Evolutionary conservation across 2,113 vertebrate genomes (phyloP), one percentile per base, ranked within the genome.

Genomic region (Nesogale talazaci): DNA sequence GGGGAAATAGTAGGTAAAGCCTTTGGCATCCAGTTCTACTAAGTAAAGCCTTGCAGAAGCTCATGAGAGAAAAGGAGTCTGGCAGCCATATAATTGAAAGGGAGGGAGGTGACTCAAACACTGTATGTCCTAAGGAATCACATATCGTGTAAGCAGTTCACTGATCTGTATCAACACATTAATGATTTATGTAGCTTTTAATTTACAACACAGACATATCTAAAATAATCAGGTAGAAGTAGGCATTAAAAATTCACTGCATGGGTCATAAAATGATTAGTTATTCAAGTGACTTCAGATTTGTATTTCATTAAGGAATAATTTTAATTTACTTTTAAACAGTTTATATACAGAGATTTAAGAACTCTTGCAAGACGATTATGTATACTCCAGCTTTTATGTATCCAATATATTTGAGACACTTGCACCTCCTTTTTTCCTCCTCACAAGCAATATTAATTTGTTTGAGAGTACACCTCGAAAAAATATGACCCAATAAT

Each of bases 261-360:
- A 98, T 98, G 97, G 98, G 97, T 98, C 98, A 98, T 98, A 98
- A 98, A 98, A 98, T 42, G 96, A 98, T 98, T 98, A 98, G 97
- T 98, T 98, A 98, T 98, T 98, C 98, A 96, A 98, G 97, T 97
- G 98, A 98, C 97, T 98, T 97, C 96, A 97, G 97, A 98, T 98
- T 97, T 98, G 97, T 98, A 97, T 98, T 98, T 98, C 98, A 98
- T 98, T 98, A 98, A 98, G 98, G 97, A 98, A 97, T 98, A 97
- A 97, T 98, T 98, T 98, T 98, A 98, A 98, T 98, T 98, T 98
- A 98, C 97, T 98, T 98, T 98, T 97, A 97, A 98, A 98, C 96
- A 98, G 98, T 98, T 97, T 98, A 98, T 98, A 98, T 97, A 97
- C 96, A 97, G 96, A 98, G 96, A 98, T 98, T 98, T 98, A 98